Conservation (phyloP, 2,113 vertebrate genomes). For the Clarias macrocephalus region DNA sequence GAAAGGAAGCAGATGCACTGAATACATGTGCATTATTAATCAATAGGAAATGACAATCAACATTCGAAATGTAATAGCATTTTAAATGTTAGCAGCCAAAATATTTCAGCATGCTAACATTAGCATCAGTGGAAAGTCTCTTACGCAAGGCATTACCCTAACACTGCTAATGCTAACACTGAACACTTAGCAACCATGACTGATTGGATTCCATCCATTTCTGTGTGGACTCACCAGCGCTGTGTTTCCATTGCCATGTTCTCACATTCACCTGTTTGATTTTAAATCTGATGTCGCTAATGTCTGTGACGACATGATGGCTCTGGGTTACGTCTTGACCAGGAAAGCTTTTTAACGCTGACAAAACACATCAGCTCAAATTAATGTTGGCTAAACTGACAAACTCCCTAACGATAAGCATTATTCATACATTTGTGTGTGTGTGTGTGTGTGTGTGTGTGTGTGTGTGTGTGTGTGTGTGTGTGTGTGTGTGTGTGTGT, state of each 20-base stretch:
- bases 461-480: constrained; percentile 7
- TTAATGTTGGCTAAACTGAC: constrained; percentile 5
- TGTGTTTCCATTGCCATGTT: not conserved
- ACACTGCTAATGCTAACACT: not conserved
- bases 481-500: not conserved
- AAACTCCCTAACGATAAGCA: not conserved
- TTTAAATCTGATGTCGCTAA: not conserved
- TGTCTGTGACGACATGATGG: not conserved
- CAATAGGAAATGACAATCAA: not conserved
- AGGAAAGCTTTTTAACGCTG: not conserved
- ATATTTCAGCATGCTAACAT: not conserved
- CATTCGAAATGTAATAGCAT: not conserved
- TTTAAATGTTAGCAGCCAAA: not conserved
- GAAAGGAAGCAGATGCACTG: not conserved
- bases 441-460: constrained; percentile 18
- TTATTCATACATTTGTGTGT: not conserved
- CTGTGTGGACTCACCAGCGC: not conserved
- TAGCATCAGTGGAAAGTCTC: too few relatives aligned
- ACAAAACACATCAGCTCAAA: constrained; percentile 30
- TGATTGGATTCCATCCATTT: not conserved
- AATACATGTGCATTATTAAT: not conserved
- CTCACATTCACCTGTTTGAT: not conserved
- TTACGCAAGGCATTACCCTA: not conserved
- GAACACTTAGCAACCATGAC: not conserved
- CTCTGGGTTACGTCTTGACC: not conserved